Percentiles rank a stretch among this genome's conserved stretches.
Evolutionary conservation across 2,888 invertebrate species (phyloP).

Genomic region (Ceraclea dissimilis): DNA sequence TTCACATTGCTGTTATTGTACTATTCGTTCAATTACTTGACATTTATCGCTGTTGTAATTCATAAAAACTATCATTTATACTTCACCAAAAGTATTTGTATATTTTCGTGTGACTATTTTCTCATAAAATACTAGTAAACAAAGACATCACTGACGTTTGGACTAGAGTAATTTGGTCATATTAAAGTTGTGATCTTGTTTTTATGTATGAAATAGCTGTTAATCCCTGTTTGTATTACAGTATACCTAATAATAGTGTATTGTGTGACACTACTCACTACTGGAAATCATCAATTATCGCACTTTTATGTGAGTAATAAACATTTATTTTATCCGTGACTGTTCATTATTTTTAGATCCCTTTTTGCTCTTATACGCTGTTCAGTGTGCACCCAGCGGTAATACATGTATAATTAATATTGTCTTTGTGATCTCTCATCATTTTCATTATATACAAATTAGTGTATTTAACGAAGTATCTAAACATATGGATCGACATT

Average conservation of each 20-base stretch:
- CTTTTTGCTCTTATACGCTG: neutral
- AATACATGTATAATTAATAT: too few species aligned
- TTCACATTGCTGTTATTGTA: conserved; percentile 10
- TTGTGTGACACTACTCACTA: conserved; percentile 12
- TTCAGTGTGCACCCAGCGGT: neutral
- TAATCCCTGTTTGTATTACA: neutral
- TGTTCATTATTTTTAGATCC: conserved; percentile 6
- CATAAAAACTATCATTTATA: neutral
- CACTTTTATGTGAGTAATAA: conserved; percentile 3
- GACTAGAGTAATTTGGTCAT: conserved; percentile 9
- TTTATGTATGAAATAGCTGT: conserved; percentile 9
- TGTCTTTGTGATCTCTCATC: too few species aligned
- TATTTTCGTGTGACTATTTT: neutral
- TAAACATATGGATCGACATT: neutral
- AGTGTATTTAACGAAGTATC: neutral
- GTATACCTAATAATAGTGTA: neutral
- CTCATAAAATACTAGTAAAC: conserved; percentile 8
- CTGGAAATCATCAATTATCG: conserved; percentile 5
- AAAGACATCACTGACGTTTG: conserved; percentile 14
- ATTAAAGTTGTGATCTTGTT: conserved; percentile 13
- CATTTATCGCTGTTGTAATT: conserved; percentile 6
- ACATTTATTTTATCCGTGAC: neutral
- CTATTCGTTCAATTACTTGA: conserved; percentile 12
- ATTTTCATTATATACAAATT: too few species aligned
- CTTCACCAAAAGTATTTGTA: neutral